Base-by-base conservation (phyloP, 2,113 vertebrate genomes). In the Prionailurus viverrinus region DNA sequence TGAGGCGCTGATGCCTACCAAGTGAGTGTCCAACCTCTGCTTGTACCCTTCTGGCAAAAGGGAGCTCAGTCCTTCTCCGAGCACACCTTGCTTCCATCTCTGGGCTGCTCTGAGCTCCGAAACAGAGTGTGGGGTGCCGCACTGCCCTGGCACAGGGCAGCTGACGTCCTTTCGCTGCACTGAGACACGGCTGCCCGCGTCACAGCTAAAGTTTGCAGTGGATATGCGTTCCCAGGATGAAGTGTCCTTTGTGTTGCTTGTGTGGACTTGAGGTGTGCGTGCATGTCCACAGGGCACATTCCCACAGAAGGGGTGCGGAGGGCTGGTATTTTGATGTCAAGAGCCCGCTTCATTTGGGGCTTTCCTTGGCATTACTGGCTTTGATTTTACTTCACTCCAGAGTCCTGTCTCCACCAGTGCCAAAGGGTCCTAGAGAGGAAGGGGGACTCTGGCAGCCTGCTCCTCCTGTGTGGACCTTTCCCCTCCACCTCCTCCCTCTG, bases 231-330 rank as follows among this genome's bases (percentile, higher is more conserved):
- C 74, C 71, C 69, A 16, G n/a, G 36, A 33, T 13, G 58, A 58
- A 81, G 55, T 39, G 9, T n/a, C 51, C 58, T 61, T 79, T 4
- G 69, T 58, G 73, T 82, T 36, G n/a, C n/a, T n/a, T n/a, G 27
- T 74, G 61, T 53, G 29, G 11, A 11, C 36, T 12, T 81, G 89
- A 96, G 85, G 25, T 25, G 0, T 4, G 23, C 74, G 51, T 53
- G 31, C 2, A 0, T 61, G 61, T 61, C 18, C 33, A 5, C 5
- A 29, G 27, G 9, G n/a, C 41, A 16, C 4, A 0, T 48, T 31
- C 88, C 58, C 48, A 31, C 3, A 5, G 61, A 76, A 66, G 81
- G 41, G 11, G 7, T 78, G 19, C 83, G 18, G 65, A n/a, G 29
- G 21, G 31, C 61, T 95, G 33, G 5, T 18, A 13, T 73, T 89